Evolutionary conservation across 2,888 invertebrate genomes (phyloP), one percentile per base, ranked within the genome.

Genomic region (Poecilobothrus nobilitatus): DNA sequence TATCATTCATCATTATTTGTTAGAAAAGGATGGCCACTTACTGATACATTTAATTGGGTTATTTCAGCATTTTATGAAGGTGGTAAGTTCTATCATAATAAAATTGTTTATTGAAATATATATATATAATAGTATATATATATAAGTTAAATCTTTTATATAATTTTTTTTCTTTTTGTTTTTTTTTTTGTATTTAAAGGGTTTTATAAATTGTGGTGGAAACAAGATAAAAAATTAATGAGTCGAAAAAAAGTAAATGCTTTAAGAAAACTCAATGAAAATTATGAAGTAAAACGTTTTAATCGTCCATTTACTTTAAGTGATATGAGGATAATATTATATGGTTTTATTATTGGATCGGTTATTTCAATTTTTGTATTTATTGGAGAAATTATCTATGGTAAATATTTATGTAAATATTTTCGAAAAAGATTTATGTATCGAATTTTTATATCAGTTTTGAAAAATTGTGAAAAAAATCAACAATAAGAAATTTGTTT

Each of bases 1-100:
- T 83, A 80, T 74, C 80, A 81, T 70, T 72, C 85, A 18, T 75
- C 82, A 0, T 85, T 83, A 72, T 77, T 84, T 34, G 76, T 84
- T 7, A 81, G 81, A 1, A 77, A 76, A 67, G 78, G 82, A 33
- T 84, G 83, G 5, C 82, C 84, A 4, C 82, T 80, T 70, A 70
- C 81, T 33, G 61, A 63, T 33, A 68, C 65, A 18, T 69, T 71
- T 62, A 71, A 63, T 63, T 27, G 63, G 53, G 18, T 53, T 18
- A 53, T 53, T 2, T 15, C 53, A 53, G 53, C 53, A 18, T 53
- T 53, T 18, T 53, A 53, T 53, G 53, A 53, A 53, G 53, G 53
- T 2, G 53, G 53, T 53, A 53, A 53, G 18, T 53, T 27, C 5
- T n/a, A n/a, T n/a, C n/a, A n/a, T n/a, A n/a, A n/a, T n/a, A n/a